Percentiles rank a stretch among this genome's conserved stretches.
Conservation (phyloP, 2,113 vertebrate genomes). For the Phrynosoma platyrhinos region DNA sequence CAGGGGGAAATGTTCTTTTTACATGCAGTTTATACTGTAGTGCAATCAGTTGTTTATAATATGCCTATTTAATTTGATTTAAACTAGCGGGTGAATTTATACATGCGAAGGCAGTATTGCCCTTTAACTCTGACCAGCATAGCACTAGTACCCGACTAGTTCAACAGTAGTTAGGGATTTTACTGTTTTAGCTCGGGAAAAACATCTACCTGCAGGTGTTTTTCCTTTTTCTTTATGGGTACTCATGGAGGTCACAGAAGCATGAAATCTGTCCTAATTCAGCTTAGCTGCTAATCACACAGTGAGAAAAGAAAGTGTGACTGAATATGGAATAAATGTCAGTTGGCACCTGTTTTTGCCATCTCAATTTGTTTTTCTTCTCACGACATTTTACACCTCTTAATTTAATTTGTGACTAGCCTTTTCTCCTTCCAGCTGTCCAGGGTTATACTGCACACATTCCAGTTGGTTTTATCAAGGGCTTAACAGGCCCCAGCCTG, state of each 20-base stretch:
- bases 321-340: conserved; percentile 71
- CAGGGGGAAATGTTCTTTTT: background rate
- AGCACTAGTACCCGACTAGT: background rate
- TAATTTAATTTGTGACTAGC: conserved; percentile 78
- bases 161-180: conserved; percentile 33
- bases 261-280: conserved; percentile 76
- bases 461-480: conserved; percentile 73
- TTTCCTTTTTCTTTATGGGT: conserved; percentile 60
- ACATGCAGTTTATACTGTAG: background rate
- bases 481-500: conserved; percentile 59
- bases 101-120: background rate
- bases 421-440: conserved; percentile 77
- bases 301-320: conserved; percentile 72
- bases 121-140: conserved; percentile 12
- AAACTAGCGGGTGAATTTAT: background rate
- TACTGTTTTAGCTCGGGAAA: conserved; percentile 45
- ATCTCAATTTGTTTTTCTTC: conserved; percentile 83
- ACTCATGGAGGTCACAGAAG: conserved; percentile 71
- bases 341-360: conserved; percentile 87
- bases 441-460: conserved; percentile 58
- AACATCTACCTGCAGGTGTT: conserved; percentile 72
- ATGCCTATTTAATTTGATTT: no score
- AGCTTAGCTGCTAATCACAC: conserved; percentile 73
- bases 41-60: background rate
- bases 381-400: conserved; percentile 75